Evolutionary conservation across 2,888 invertebrate genomes (phyloP).

Genomic region (Oxytorus armatus): DNA sequence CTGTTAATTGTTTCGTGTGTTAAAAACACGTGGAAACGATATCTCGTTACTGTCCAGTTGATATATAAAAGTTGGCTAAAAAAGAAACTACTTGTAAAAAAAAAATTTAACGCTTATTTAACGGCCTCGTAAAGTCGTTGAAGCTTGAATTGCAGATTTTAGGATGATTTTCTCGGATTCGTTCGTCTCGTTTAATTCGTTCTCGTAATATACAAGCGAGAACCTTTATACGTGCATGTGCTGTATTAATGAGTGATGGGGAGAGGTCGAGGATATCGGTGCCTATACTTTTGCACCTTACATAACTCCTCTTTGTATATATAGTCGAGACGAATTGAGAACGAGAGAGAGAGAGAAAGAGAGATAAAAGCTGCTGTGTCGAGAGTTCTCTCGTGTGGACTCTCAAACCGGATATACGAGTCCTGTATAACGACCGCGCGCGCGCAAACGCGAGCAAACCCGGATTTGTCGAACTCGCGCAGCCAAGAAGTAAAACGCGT

Average conservation of each 20-base stretch:
- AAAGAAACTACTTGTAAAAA: too few relatives aligned
- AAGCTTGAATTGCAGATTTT: not conserved
- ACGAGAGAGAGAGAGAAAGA: too few relatives aligned
- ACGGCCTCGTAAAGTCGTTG: not conserved
- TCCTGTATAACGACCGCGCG: slow-evolving; percentile 69
- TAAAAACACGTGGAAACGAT: too few relatives aligned
- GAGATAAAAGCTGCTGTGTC: slow-evolving; percentile 36
- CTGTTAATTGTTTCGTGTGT: too few relatives aligned
- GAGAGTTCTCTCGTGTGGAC: slow-evolving; percentile 56
- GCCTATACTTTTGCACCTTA: slow-evolving; percentile 57
- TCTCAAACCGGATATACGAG: slow-evolving; percentile 79
- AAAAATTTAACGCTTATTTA: too few relatives aligned
- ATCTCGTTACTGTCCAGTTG: too few relatives aligned
- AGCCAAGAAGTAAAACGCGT: slow-evolving; percentile 43
- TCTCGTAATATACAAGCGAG: not conserved
- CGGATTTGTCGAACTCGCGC: slow-evolving; percentile 62
- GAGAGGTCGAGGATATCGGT: slow-evolving; percentile 17
- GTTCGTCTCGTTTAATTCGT: not conserved
- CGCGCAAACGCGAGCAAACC: too few relatives aligned
- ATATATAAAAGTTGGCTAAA: too few relatives aligned
- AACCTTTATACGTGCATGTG: not conserved
- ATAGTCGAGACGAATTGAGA: slow-evolving; percentile 23
- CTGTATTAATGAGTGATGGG: slow-evolving; percentile 3
- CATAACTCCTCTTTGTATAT: slow-evolving; percentile 37
- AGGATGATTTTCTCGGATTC: not conserved